Percentiles rank a stretch among this genome's conserved stretches.
Conservation (phyloP, 2,797 vertebrate species). For the Okamejei kenojei region DNA sequence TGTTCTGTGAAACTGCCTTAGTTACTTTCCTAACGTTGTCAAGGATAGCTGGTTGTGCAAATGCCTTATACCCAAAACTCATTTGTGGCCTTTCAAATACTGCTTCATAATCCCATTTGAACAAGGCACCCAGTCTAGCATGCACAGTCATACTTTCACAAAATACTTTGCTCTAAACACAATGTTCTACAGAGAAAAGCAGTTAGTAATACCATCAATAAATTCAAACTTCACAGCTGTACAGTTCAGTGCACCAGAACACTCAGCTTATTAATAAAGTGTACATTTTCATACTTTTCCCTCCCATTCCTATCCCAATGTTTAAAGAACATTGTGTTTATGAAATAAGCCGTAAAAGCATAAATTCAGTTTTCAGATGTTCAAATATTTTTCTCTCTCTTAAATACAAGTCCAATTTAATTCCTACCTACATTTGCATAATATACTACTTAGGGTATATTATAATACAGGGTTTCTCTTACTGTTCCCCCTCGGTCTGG, state of each 20-base stretch:
- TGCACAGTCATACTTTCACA: slow-evolving; percentile 3
- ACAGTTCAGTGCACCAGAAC: slow-evolving; percentile 65
- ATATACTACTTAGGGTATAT: slow-evolving; percentile 44
- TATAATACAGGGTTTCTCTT: slow-evolving; percentile 65
- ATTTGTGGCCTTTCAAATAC: background rate
- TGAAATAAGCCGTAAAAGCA: slow-evolving; percentile 59
- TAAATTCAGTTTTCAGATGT: slow-evolving; percentile 32
- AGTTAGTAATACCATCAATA: slow-evolving; percentile 50
- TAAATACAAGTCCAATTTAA: slow-evolving; percentile 41
- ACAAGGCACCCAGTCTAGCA: slow-evolving; percentile 30
- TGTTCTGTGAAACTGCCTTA: background rate
- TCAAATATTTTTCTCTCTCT: slow-evolving; percentile 25
- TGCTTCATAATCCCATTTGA: slow-evolving; percentile 4
- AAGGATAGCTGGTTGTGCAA: slow-evolving; percentile 4
- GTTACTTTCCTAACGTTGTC: background rate
- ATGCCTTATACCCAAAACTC: background rate
- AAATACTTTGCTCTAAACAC: slow-evolving; percentile 24
- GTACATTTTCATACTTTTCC: slow-evolving; percentile 49
- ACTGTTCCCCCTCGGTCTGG: slow-evolving; percentile 45
- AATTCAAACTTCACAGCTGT: slow-evolving; percentile 59
- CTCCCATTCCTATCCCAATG: slow-evolving; percentile 50
- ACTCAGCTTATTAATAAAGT: slow-evolving; percentile 50
- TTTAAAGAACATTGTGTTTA: slow-evolving; percentile 53
- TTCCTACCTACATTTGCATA: slow-evolving; percentile 51
- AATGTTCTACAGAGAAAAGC: slow-evolving; percentile 38